Base-by-base conservation (phyloP, 2,113 vertebrate species). In the Microcebus ravelobensis region DNA sequence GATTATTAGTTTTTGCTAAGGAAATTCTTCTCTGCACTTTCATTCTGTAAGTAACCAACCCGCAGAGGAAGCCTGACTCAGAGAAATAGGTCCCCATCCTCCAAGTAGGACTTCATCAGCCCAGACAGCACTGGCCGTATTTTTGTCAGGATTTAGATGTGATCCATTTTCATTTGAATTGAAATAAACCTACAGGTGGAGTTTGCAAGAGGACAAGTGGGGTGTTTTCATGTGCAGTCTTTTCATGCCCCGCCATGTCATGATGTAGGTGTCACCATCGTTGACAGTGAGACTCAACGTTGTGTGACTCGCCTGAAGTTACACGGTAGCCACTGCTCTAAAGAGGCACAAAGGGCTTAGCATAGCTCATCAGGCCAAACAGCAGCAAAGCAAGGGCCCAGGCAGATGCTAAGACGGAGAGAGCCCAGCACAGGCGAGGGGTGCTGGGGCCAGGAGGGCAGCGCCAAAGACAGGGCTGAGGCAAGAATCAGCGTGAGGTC, bases 131-230 rank as follows among this genome's bases (percentile, higher is more conserved):
- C 61, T 63, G 67, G 27, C 59, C 68, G 1, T 83, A 73, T 90
- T 96, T 96, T 95, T 48, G 67, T 74, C 52, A 67, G 48, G 42
- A 95, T 88, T 96, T 91, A 71, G n/a, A 95, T 45, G 68, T 73
- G 52, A 71, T 79, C 93, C 20, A 29, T 81, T 90, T 92, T 76
- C 84, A 15, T 67, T 96, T 87, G 42, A 85, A 90, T 77, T 87
- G 14, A 95, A 95, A 85, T 77, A 97, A 93, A 73, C 18, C 18
- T 36, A 34, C 52, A 45, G 18, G 15, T 95, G 20, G 71, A 57
- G 92, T 90, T 77, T 92, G 11, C 65, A 96, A 87, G 70, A 81
- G 1, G 23, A 90, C 61, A 71, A 67, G 39, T 50, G 39, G 21
- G 17, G 9, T 61, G 31, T 31, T 25, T 92, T 36, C 13, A 4